Base-by-base conservation (phyloP, 92 coral and sea anemone genomes). In the Epizoanthus scotinus region DNA sequence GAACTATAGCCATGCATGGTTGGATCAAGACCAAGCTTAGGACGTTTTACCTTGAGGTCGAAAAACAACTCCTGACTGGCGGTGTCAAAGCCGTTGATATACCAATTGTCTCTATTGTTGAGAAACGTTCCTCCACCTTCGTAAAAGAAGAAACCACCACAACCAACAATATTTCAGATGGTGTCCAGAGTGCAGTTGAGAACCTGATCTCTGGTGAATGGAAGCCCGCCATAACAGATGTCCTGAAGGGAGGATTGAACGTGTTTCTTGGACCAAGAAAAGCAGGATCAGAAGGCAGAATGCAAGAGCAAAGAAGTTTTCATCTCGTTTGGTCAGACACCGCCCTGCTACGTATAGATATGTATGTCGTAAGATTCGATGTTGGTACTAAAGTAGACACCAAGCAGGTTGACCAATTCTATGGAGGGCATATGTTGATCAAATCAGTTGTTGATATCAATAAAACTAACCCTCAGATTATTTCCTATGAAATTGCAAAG, bases 321-420 rank as follows among this genome's bases (percentile, higher is more conserved):
- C 72, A 67, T 22, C 72, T 67, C 21, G 72, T 67, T 22, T 67
- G 72, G 72, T 34, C 72, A 67, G 72, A 67, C 54, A 38, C 72
- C 10, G 50, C 50, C 13, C 50, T 42, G 50, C 50, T 42, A 13
- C 38, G 67, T 62, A 24, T 62, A 25, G 67, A 62, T 25, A 9
- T 62, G 67, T 62, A 26, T 9, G 36, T 26, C 18, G 26, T 62
- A 10, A 62, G 36, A 62, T 62, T 62, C 67, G 19, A 62, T 62
- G 36, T 62, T 0, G 9, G 38, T 2, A 26, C 36, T 19, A 17
- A 24, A 2, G 10, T 38, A 62, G 67, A 62, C 26, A 9, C 13
- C 67, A 4, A 26, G 17, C 5, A 8, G 26, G 15, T 22, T 13
- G 36, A 14, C 3, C 34, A 62, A 18, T 62, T 24, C 10, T 62